A percentile compares a stretch with the other conserved stretches of the same genome.
Evolutionary conservation across 2,113 vertebrate genomes (phyloP).

Genomic region (Uria lomvia): DNA sequence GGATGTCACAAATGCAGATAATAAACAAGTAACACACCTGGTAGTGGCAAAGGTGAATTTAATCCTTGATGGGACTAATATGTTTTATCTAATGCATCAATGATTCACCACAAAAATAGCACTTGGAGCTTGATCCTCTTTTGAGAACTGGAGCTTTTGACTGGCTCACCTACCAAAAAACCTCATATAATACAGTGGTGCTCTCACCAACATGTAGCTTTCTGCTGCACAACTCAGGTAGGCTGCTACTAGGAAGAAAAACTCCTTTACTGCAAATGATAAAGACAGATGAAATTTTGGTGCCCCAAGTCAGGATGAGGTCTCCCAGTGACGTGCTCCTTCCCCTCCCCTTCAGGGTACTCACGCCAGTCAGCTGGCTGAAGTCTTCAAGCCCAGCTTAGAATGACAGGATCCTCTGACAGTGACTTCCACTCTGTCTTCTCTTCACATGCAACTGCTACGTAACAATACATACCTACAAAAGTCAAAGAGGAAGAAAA

Average conservation of each 20-base stretch:
- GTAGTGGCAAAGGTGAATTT: not conserved
- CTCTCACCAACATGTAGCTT: not conserved
- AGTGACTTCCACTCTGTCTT: not conserved
- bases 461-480: constrained; percentile 31
- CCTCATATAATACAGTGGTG: not conserved
- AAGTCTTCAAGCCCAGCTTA: not conserved
- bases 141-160: not conserved
- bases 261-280: not conserved
- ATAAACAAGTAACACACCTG: not conserved
- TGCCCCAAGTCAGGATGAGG: not conserved
- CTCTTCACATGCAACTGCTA: constrained; percentile 3
- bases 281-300: not conserved
- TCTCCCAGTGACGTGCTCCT: not conserved
- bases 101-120: not conserved
- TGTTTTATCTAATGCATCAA: not conserved
- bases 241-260: not conserved
- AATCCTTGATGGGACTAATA: not conserved
- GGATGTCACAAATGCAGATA: not conserved
- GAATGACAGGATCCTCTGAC: not conserved
- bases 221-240: not conserved
- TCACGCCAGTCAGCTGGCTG: not conserved
- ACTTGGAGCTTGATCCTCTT: not conserved
- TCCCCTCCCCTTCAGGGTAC: not conserved
- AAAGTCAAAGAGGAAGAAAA: not conserved
- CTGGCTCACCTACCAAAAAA: not conserved